Base-by-base conservation (phyloP, 2,888 invertebrate genomes). In the Ceriagrion tenellum region DNA sequence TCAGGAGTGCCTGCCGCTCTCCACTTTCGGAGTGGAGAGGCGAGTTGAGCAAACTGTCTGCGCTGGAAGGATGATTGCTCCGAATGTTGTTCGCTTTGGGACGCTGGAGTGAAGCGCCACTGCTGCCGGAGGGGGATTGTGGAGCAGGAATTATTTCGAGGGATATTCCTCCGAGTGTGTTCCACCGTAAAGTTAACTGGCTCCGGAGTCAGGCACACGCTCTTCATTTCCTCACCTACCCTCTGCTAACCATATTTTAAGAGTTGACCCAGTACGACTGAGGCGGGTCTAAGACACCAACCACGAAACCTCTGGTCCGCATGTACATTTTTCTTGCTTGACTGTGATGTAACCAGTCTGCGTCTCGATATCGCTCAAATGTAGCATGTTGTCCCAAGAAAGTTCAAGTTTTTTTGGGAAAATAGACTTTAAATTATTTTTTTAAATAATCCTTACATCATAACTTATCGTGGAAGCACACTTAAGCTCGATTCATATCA, bases 11-110 rank as follows among this genome's bases (percentile, higher is more conserved):
- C 23, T 69, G 2, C n/a, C 69, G 2, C 12, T 59, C 59, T 59
- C 59, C 59, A 3, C 69, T n/a, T 69, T 88, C 40, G 88, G 88
- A 88, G 47, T 47, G 23, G 13, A n/a, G 88, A n/a, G 47, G 30
- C 35, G 88, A 40, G 88, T 88, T 88, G 88, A 30, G 47, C n/a
- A 88, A 88, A 88, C 88, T 88, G 88, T 47, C 88, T 88, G 47
- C 47, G 40, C 47, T 47, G 1, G 40, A 88, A 35, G 88, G 88
- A 88, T 88, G 88, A 88, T 47, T 88, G 88, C 47, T 47, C 40
- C n/a, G 23, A 88, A 26, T 47, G 88, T 47, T 88, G 40, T 12
- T 20, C 16, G 59, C 18, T 59, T 2, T 16, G 35, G 81, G 30
- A 18, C 12, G 30, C 81, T 16, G 16, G n/a, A 8, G 35, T 47